phyloP scores from a whole-genome alignment of 2,888 invertebrate species.

The Pristionchus maxplancki region DNA sequence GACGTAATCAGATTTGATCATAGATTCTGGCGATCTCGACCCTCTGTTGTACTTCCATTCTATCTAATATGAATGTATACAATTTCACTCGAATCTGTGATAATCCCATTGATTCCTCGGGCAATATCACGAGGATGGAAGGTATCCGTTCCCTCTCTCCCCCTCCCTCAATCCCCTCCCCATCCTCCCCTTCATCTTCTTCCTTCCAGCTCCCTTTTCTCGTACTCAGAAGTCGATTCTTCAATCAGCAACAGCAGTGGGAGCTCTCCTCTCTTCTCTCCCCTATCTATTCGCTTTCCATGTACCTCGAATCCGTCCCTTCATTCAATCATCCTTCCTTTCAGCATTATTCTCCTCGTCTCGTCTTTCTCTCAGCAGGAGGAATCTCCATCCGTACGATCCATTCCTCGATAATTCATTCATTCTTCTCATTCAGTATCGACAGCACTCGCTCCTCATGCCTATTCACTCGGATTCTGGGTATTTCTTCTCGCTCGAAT shows the following conservation, averaged over 20 bases:
- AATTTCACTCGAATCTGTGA: constrained; percentile 31
- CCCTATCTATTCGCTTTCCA: constrained; percentile 20
- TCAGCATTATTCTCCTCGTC: constrained; percentile 7
- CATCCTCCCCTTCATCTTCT: neutral
- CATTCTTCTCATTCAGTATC: neutral
- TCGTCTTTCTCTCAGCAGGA: constrained; percentile 30
- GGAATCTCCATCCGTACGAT: neutral
- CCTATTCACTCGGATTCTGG: constrained; percentile 9
- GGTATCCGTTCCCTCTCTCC: neutral
- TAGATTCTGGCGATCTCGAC: constrained; percentile 30
- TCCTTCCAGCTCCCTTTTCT: neutral
- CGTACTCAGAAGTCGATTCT: neutral
- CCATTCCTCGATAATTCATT: neutral
- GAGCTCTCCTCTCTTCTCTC: constrained; percentile 23
- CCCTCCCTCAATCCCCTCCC: neutral
- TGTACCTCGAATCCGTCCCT: neutral
- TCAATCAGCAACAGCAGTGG: constrained; percentile 19
- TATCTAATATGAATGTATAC: constrained; percentile 44
- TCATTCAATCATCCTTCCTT: neutral
- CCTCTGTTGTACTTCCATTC: constrained; percentile 14
- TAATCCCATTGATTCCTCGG: neutral
- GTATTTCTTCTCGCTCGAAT: neutral
- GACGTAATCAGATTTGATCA: too few relatives aligned
- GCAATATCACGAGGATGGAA: constrained; percentile 25
- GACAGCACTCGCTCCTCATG: neutral